Percentiles rank a stretch among this genome's conserved stretches.
phyloP scores from a whole-genome alignment of 2,797 vertebrate genomes.

The Myripristis jacobus region DNA sequence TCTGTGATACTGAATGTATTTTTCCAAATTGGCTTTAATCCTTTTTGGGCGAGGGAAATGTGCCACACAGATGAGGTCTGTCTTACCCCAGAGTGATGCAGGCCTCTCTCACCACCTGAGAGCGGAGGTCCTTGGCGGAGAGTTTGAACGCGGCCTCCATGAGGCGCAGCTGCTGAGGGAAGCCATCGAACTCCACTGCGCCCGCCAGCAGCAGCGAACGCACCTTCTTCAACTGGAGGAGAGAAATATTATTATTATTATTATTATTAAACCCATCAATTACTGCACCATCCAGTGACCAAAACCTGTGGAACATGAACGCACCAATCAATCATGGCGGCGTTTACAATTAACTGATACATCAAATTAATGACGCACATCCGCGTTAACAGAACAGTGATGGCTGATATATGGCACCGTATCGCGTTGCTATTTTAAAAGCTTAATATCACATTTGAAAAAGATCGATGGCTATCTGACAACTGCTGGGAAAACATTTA shows the following conservation, averaged over 20 bases:
- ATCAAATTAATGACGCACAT: no score
- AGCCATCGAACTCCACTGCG: conserved; percentile 90
- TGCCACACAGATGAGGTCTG: neutral
- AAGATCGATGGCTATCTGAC: no score
- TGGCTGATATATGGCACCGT: neutral
- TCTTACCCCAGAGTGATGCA: conserved; percentile 94
- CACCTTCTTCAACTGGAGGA: conserved; percentile 91
- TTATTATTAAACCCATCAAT: neutral
- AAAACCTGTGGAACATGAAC: no score
- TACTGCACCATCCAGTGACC: no score
- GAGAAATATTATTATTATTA: no score
- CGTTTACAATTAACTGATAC: neutral
- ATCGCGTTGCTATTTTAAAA: no score
- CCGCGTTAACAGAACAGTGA: neutral
- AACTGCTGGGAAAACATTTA: no score
- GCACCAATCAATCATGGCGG: no score
- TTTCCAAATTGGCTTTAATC: no score
- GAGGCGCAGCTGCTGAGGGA: conserved; percentile 91
- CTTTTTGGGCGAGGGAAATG: no score
- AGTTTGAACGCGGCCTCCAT: conserved; percentile 92
- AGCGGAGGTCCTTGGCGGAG: conserved; percentile 94
- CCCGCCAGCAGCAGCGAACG: conserved; percentile 93
- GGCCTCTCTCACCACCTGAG: conserved; percentile 94
- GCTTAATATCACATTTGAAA: no score
- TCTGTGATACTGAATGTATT: no score